These are phyloP conservation scores for Melanchra persicariae DNA, from an alignment of 2,888 invertebrate genomes.

Conservation along the genomic window DNA sequence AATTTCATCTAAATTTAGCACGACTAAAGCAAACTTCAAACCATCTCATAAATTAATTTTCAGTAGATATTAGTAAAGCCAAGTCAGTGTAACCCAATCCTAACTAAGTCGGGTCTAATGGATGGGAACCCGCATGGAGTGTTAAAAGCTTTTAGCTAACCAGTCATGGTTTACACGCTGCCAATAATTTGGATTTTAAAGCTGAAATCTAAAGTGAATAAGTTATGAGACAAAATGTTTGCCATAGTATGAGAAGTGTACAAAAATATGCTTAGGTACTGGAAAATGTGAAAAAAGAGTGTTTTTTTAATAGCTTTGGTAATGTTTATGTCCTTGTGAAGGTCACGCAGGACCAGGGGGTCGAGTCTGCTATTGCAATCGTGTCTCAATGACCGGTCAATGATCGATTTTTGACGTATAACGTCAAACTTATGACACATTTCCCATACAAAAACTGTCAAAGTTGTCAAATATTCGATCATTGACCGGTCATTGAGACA, in stretches of 20 bases:
- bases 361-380: too few species aligned
- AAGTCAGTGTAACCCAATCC: conserved; percentile 13
- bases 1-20: too few species aligned
- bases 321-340: too few species aligned
- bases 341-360: too few species aligned
- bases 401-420: too few species aligned
- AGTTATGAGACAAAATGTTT: background rate
- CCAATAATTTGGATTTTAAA: conserved; percentile 6
- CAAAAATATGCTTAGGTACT: background rate
- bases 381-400: too few species aligned
- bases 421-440: too few species aligned
- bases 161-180: background rate
- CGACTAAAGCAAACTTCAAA: background rate
- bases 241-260: background rate
- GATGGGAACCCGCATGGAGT: conserved; percentile 11
- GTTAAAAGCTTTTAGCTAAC: conserved; percentile 49
- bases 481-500: too few species aligned
- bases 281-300: background rate
- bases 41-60: background rate
- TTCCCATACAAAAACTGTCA: too few species aligned
- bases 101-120: conserved; percentile 37
- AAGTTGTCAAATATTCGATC: too few species aligned
- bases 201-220: background rate
- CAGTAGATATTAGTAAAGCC: conserved; percentile 11
- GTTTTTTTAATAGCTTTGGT: too few species aligned